A percentile compares a stretch with the other conserved stretches of the same genome.
phyloP scores from a whole-genome alignment of 35 echinoderm and acorn worm genomes.

The Heliocidaris tuberculata region DNA sequence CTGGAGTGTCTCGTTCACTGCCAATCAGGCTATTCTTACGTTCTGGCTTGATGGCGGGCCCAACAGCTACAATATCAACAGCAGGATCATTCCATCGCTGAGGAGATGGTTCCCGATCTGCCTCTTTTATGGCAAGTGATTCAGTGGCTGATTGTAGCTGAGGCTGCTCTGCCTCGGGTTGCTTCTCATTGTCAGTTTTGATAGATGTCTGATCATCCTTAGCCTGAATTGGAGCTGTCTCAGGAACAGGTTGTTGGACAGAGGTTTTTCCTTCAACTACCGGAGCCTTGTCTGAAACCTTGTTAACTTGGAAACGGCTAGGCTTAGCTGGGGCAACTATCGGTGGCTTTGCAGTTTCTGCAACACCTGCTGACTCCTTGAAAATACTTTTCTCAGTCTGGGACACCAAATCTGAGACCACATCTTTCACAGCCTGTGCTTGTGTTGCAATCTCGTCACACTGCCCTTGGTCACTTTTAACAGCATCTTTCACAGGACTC shows the following conservation, averaged over 20 bases:
- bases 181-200: neutral
- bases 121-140: constrained; percentile 32
- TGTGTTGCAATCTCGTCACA: neutral
- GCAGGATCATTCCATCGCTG: neutral
- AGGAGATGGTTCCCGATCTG: constrained; percentile 38
- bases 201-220: neutral
- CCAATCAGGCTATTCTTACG: constrained; percentile 68
- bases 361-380: neutral
- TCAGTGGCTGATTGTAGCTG: neutral
- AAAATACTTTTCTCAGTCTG: constrained; percentile 43
- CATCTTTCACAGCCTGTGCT: constrained; percentile 53
- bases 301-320: constrained; percentile 57
- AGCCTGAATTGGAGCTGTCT: neutral
- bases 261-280: neutral
- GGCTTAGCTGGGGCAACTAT: neutral
- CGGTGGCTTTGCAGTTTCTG: constrained; percentile 17
- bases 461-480: neutral
- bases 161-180: neutral
- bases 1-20: constrained; percentile 79
- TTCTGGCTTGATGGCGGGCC: constrained; percentile 37
- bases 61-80: neutral
- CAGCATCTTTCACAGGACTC: neutral
- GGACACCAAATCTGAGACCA: constrained; percentile 37
- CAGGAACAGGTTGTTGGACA: neutral
- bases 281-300: constrained; percentile 43